A percentile compares a stretch with the other conserved stretches of the same genome.
phyloP scores from a whole-genome alignment of 2,797 vertebrate species.

The Gymnoscopelus microlampas region DNA sequence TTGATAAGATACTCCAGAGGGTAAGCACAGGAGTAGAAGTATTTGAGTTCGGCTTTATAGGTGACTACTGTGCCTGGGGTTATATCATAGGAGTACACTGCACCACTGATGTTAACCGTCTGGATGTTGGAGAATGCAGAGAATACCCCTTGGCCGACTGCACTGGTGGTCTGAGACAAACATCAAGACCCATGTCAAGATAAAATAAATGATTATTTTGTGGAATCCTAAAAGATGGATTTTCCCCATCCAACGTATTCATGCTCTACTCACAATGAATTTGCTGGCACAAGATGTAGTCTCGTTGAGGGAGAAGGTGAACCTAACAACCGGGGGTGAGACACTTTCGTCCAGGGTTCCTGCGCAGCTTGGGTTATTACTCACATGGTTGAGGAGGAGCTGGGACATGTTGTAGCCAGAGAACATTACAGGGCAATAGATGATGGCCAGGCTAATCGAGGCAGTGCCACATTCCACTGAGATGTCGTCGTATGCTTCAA shows the following conservation, averaged over 20 bases:
- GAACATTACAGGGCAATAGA: conserved; percentile 73
- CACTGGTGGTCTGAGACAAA: conserved; percentile 64
- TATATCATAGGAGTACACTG: conserved; percentile 69
- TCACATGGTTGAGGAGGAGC: conserved; percentile 69
- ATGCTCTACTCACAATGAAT: conserved; percentile 65
- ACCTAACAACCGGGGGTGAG: conserved; percentile 70
- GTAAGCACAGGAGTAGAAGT: conserved; percentile 80
- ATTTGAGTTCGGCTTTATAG: conserved; percentile 76
- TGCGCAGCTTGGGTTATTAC: conserved; percentile 45
- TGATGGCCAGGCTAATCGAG: conserved; percentile 68
- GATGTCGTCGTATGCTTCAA: conserved; percentile 74
- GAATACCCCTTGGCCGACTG: conserved; percentile 70
- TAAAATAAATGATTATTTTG: background rate
- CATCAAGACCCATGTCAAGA: conserved; percentile 2
- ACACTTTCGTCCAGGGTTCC: conserved; percentile 61
- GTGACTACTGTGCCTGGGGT: conserved; percentile 70
- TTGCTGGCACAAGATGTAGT: conserved; percentile 72
- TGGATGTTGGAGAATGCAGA: conserved; percentile 79
- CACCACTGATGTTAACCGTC: conserved; percentile 76
- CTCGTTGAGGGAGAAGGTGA: conserved; percentile 73
- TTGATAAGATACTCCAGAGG: conserved; percentile 81
- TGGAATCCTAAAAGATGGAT: background rate
- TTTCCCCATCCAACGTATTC: background rate
- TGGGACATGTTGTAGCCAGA: conserved; percentile 78
- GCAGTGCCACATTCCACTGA: conserved; percentile 74